Evolutionary conservation across 2,797 vertebrate genomes (phyloP).

Genomic region (Anas georgica): DNA sequence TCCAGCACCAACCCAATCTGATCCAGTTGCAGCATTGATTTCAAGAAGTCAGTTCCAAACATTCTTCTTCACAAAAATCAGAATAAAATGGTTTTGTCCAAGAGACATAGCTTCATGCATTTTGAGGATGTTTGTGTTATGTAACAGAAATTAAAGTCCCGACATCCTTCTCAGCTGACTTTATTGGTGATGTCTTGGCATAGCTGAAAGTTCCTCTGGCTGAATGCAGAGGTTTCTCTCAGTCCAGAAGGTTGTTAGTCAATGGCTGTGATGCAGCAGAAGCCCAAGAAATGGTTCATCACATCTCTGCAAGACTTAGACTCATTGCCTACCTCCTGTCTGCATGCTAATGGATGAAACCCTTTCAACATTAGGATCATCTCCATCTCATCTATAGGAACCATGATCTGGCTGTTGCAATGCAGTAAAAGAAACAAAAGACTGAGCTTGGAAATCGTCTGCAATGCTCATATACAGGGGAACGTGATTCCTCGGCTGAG

Average conservation of each 20-base stretch:
- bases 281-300: neutral
- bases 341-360: neutral
- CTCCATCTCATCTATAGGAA: neutral
- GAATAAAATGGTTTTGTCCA: neutral
- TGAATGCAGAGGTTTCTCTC: neutral
- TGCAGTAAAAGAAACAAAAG: neutral
- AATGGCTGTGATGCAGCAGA: neutral
- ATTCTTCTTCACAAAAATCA: neutral
- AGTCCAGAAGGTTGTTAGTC: neutral
- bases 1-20: rapidly evolving
- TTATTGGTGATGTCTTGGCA: neutral
- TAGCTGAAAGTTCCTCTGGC: neutral
- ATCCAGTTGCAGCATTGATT: neutral
- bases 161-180: neutral
- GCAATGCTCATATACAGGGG: neutral
- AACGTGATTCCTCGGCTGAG: neutral
- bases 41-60: neutral
- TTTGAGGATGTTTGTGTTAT: neutral
- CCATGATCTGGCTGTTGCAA: neutral
- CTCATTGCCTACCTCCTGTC: neutral
- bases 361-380: neutral
- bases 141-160: neutral
- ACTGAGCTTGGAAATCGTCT: neutral
- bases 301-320: neutral
- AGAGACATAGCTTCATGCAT: neutral